These are phyloP conservation scores for Monopterus albus DNA, from an alignment of 2,113 vertebrate species.

Conservation along the genomic window DNA sequence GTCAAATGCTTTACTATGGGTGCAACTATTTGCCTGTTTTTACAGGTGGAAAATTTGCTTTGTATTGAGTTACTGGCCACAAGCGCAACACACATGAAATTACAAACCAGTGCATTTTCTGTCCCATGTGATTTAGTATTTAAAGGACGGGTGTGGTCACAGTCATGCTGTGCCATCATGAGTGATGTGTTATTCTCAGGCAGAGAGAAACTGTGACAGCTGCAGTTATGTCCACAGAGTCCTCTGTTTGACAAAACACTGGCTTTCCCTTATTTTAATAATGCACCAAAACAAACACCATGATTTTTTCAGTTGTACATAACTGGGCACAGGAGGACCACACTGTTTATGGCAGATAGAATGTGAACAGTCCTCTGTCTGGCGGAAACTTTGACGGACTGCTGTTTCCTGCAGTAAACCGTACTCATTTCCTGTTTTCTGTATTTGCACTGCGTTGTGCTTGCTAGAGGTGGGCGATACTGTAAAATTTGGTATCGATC, in stretches of 20 bases:
- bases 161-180: background rate
- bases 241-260: constrained; percentile 17
- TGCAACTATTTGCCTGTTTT: background rate
- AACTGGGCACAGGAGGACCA: constrained; percentile 17
- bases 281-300: constrained; percentile 37
- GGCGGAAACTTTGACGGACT: no score
- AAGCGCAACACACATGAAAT: background rate
- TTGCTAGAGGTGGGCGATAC: no score
- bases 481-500: no score
- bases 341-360: constrained; percentile 29
- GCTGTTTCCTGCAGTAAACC: no score
- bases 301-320: constrained; percentile 39
- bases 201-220: constrained; percentile 34
- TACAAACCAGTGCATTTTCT: background rate
- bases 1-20: background rate
- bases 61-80: background rate
- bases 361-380: no score
- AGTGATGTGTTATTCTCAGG: constrained; percentile 5
- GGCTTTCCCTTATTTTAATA: constrained; percentile 34
- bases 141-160: constrained; percentile 5
- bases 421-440: no score
- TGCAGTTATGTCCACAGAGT: constrained; percentile 33
- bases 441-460: no score
- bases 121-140: background rate
- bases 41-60: background rate